Evolutionary conservation across 2,888 invertebrate genomes (phyloP), one percentile per base, ranked within the genome.

Genomic region (Leptopilina syphax): DNA sequence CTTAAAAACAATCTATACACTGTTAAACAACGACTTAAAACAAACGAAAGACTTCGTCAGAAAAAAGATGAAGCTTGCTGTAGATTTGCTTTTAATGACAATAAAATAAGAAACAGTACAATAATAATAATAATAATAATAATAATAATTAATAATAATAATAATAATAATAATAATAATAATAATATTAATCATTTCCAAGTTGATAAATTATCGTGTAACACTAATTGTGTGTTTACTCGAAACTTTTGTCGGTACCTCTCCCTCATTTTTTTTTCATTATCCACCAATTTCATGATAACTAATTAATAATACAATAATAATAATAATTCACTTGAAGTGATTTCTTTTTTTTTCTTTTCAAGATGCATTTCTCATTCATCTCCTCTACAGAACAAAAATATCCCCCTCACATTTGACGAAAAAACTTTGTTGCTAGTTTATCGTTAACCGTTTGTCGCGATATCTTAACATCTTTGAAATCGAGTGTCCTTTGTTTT

Each of bases 91-190:
- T 77, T 91, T 91, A 91, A 91, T 91, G 88, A 91, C 89, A 91
- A 90, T 91, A 90, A 91, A 91, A 91, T 90, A 90, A 89, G 89
- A 91, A 91, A 91, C 90, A 88, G 89, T 91, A 91, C 90, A 91
- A 91, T 89, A 88, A 88, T 90, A 90, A 87, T 90, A 83, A 84
- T 83, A 86, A 84, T 89, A 87, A 87, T 88, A 83, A 85, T 87
- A 86, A 85, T 88, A 87, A 85, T 87, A 18, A 18, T 18, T 18
- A 18, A 18, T 18, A 18, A 18, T 18, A 18, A 18, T 88, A 89
- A 84, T 87, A 44, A 84, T 84, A 84, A 84, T 85, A 86, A 82
- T 82, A 85, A 85, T 85, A 82, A 79, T 84, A 85, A 85, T 86
- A 79, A 81, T 84, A 81, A 83, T 84, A 81, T 83, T 83, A 70